These are phyloP conservation scores for Myoxocephalus aenaeus DNA, from an alignment of 2,797 vertebrate genomes.

Conservation along the genomic window DNA sequence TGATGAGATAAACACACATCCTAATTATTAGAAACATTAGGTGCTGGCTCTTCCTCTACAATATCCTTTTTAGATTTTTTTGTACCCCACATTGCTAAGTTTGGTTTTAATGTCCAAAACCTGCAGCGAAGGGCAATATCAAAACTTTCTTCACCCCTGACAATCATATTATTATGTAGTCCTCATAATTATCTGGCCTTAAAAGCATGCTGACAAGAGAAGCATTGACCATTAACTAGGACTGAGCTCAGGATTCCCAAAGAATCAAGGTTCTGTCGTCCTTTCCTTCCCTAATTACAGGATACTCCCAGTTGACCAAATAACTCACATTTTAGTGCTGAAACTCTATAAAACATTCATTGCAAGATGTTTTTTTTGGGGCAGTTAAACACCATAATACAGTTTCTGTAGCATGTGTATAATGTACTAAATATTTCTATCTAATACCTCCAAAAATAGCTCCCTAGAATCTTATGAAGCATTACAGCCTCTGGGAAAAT, in stretches of 20 bases:
- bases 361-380: background rate
- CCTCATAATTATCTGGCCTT: background rate
- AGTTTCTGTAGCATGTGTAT: too few relatives aligned
- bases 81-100: background rate
- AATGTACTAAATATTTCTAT: too few relatives aligned
- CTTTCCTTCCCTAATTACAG: background rate
- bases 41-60: background rate
- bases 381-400: too few relatives aligned
- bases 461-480: too few relatives aligned
- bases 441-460: too few relatives aligned
- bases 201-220: background rate
- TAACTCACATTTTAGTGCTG: background rate
- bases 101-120: background rate
- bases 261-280: background rate
- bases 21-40: background rate
- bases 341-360: background rate
- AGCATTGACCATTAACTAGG: background rate
- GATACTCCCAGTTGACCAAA: background rate
- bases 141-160: background rate
- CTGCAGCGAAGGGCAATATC: background rate
- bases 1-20: background rate
- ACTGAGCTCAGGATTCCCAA: background rate
- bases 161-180: background rate
- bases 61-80: background rate
- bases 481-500: too few relatives aligned